Conservation (phyloP, 2,797 vertebrate genomes). For the Microctenopoma stevenorrisi region DNA sequence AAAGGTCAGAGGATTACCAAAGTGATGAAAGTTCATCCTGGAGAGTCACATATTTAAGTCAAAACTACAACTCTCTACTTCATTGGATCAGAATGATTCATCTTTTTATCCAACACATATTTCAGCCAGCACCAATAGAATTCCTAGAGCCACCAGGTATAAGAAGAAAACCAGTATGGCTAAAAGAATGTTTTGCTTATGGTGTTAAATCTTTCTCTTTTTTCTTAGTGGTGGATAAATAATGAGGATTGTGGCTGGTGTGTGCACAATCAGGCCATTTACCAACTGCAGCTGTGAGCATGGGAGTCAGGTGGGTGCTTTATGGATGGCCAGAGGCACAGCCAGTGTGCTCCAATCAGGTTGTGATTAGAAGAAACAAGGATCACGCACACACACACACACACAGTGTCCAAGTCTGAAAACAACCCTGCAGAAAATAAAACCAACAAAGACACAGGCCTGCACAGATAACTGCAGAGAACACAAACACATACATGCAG, state of each 20-base stretch:
- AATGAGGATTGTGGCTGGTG: slow-evolving; percentile 39
- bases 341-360: slow-evolving; percentile 46
- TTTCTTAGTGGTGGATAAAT: slow-evolving; percentile 23
- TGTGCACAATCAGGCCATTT: slow-evolving; percentile 45
- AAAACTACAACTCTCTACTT: background rate
- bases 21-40: background rate
- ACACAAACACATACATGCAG: slow-evolving; percentile 11
- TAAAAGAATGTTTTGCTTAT: background rate
- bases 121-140: background rate
- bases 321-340: slow-evolving; percentile 41
- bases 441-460: slow-evolving; percentile 10
- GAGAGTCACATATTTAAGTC: background rate
- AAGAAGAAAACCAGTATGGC: background rate
- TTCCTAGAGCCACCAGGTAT: background rate
- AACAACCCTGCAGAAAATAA: slow-evolving; percentile 45
- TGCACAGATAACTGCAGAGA: slow-evolving; percentile 32
- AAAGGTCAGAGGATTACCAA: background rate
- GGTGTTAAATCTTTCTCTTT: background rate
- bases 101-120: background rate
- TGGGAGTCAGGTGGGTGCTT: slow-evolving; percentile 20
- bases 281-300: slow-evolving; percentile 41
- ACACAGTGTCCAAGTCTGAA: slow-evolving; percentile 36
- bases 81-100: background rate
- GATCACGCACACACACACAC: slow-evolving; percentile 55
- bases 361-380: slow-evolving; percentile 64